phyloP scores from a whole-genome alignment of 2,888 invertebrate species.

The Neocrepidodera transversa region DNA sequence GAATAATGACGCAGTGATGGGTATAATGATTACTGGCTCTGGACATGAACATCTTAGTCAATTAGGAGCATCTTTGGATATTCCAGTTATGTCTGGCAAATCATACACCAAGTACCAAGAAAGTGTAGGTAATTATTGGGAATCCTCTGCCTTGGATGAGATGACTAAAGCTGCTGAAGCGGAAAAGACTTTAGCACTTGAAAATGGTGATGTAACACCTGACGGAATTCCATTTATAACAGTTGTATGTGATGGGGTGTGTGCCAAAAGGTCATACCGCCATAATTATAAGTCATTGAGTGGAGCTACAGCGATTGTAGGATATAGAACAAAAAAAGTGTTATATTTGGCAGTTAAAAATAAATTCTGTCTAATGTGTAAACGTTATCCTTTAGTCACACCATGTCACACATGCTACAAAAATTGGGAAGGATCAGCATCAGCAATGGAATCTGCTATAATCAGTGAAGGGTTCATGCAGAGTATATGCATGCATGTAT shows the following conservation, averaged over 20 bases:
- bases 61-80: not conserved
- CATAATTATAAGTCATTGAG: slow-evolving; percentile 10
- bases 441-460: not conserved
- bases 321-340: slow-evolving; percentile 15
- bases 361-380: slow-evolving; percentile 9
- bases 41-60: slow-evolving; percentile 4
- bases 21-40: slow-evolving; percentile 5
- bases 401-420: slow-evolving; percentile 14
- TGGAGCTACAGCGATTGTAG: slow-evolving; percentile 14
- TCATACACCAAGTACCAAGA: not conserved
- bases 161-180: not conserved
- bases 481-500: slow-evolving; percentile 2
- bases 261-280: slow-evolving; percentile 14
- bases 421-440: slow-evolving; percentile 4
- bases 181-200: slow-evolving; percentile 14
- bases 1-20: slow-evolving; percentile 4
- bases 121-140: not conserved
- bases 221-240: slow-evolving; percentile 10
- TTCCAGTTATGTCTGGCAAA: not conserved
- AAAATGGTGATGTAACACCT: slow-evolving; percentile 9
- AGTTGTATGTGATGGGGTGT: slow-evolving; percentile 17
- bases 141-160: slow-evolving; percentile 3
- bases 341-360: slow-evolving; percentile 13
- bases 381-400: not conserved
- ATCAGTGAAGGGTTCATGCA: slow-evolving; percentile 2